These are phyloP conservation scores for Coenonympha arcania DNA, from an alignment of 2,888 invertebrate genomes.

Conservation along the genomic window DNA sequence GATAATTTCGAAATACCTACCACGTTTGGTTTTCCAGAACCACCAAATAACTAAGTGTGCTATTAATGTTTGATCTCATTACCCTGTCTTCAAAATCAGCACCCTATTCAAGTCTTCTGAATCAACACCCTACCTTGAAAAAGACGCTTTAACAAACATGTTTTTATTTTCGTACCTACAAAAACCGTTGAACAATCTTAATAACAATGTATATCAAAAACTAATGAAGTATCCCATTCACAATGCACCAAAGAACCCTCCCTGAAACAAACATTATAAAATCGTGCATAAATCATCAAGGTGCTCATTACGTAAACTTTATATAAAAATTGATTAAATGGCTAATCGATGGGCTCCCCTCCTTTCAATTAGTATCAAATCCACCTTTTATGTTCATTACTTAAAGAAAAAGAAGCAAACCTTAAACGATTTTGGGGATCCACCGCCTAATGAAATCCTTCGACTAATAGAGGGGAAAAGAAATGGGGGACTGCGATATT, in stretches of 20 bases:
- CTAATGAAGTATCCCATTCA: background rate
- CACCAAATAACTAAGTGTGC: no score
- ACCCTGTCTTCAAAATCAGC: no score
- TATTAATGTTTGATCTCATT: no score
- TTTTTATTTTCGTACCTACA: no score
- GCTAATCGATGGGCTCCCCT: slow-evolving; percentile 55
- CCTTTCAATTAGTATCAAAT: slow-evolving; percentile 65
- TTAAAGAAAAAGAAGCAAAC: slow-evolving; percentile 53
- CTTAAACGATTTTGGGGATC: slow-evolving; percentile 63
- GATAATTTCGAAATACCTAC: no score
- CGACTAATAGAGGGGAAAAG: slow-evolving; percentile 27
- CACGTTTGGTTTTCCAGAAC: no score
- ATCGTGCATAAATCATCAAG: background rate
- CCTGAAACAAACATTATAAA: background rate
- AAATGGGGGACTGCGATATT: slow-evolving; percentile 27
- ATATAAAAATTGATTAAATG: slow-evolving; percentile 24
- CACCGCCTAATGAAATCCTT: slow-evolving; percentile 46
- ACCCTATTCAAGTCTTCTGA: no score
- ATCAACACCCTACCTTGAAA: no score
- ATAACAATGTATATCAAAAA: background rate
- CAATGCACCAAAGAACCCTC: background rate
- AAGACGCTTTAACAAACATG: no score
- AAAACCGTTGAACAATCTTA: no score
- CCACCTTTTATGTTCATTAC: slow-evolving; percentile 59
- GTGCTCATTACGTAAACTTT: slow-evolving; percentile 13